Conservation (phyloP, 2,797 vertebrate genomes). For the Sibirionetta formosa region DNA sequence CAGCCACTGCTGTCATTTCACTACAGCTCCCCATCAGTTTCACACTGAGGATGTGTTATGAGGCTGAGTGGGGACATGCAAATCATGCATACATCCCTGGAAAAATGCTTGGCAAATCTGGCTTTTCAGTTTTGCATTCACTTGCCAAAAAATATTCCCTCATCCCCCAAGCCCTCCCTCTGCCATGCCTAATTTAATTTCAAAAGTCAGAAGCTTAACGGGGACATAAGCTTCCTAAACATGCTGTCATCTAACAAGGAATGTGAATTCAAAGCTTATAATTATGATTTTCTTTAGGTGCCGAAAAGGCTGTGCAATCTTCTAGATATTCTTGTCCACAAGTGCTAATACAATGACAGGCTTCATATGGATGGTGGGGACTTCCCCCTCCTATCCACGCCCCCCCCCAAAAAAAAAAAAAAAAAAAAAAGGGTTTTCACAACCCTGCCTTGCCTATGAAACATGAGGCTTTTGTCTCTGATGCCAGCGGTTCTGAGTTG, state of each 20-base stretch:
- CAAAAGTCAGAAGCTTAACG: constrained; percentile 67
- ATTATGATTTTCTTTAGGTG: constrained; percentile 47
- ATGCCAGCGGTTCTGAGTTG: constrained; percentile 21
- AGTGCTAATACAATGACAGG: neutral
- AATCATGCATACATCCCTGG: constrained; percentile 52
- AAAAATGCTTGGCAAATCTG: constrained; percentile 72
- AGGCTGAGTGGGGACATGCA: constrained; percentile 49
- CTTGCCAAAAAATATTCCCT: constrained; percentile 74
- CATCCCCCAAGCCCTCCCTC: constrained; percentile 49
- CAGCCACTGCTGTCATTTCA: neutral
- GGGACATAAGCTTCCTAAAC: constrained; percentile 70
- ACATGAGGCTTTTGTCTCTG: constrained; percentile 42
- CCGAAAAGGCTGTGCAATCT: neutral
- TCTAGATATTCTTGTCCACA: constrained; percentile 15
- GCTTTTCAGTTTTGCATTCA: constrained; percentile 59
- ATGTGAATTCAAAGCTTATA: constrained; percentile 45
- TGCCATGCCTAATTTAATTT: constrained; percentile 73
- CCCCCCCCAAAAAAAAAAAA: neutral
- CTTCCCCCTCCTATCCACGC: neutral
- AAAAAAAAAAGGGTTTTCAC: neutral
- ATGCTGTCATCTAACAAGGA: constrained; percentile 48
- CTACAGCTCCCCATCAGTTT: constrained; percentile 20
- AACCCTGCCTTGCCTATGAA: constrained; percentile 28
- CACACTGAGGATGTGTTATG: constrained; percentile 23
- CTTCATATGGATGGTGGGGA: neutral